These are phyloP conservation scores for Bedellia somnulentella DNA, from an alignment of 2,888 invertebrate species.

Conservation along the genomic window DNA sequence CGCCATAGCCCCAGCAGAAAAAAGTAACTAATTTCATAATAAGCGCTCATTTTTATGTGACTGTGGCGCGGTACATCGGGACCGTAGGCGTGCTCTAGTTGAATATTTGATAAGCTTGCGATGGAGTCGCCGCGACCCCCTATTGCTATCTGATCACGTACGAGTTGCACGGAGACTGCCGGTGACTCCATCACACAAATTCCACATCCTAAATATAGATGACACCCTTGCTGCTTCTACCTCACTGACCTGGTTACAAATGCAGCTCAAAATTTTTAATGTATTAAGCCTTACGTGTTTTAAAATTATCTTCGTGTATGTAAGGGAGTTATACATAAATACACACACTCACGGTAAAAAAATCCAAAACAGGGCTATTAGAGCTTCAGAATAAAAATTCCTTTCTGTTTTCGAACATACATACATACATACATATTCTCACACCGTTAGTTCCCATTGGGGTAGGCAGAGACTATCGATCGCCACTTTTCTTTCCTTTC, in stretches of 20 bases:
- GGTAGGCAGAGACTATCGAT: no score
- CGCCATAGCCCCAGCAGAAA: conserved; percentile 34
- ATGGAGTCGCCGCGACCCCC: conserved; percentile 24
- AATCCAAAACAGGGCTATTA: no score
- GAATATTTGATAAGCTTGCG: conserved; percentile 50
- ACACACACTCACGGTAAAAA: no score
- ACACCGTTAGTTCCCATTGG: no score
- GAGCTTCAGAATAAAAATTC: no score
- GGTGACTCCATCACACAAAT: conserved; percentile 31
- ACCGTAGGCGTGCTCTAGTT: conserved; percentile 26
- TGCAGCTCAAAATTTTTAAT: conserved; percentile 14
- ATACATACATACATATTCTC: no score
- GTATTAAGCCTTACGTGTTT: conserved; percentile 12
- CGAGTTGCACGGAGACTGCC: conserved; percentile 16
- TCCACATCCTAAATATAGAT: conserved; percentile 34
- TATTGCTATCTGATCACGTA: conserved; percentile 28
- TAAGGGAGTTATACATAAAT: no score
- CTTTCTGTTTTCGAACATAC: no score
- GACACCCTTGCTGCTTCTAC: conserved; percentile 33
- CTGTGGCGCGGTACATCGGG: conserved; percentile 16
- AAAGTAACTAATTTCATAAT: conserved; percentile 56
- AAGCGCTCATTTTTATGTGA: conserved; percentile 57
- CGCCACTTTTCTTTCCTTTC: no score
- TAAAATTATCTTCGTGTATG: conserved; percentile 10
- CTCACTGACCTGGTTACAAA: conserved; percentile 23